phyloP scores from a whole-genome alignment of 2,888 invertebrate genomes.

The Cheilosia grossa region DNA sequence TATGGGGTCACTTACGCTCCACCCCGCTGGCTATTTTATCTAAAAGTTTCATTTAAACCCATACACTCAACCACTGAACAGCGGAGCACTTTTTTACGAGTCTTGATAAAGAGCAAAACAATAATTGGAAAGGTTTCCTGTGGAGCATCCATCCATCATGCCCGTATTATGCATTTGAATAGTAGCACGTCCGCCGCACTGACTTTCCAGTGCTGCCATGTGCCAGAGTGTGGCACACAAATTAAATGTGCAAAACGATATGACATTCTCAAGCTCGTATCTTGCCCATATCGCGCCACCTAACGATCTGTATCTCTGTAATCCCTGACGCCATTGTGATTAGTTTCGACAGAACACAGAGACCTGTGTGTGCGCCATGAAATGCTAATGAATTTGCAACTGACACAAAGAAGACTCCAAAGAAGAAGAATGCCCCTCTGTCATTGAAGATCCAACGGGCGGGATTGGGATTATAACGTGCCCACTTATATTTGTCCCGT shows the following conservation, averaged over 20 bases:
- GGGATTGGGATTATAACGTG: slow-evolving; percentile 36
- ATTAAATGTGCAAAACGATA: slow-evolving; percentile 68
- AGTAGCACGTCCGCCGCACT: slow-evolving; percentile 42
- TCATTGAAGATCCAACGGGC: slow-evolving; percentile 13
- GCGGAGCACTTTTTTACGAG: neutral
- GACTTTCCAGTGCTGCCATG: slow-evolving; percentile 28
- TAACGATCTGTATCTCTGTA: slow-evolving; percentile 34
- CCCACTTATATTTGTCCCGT: slow-evolving; percentile 26
- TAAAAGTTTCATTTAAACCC: slow-evolving; percentile 9
- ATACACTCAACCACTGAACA: slow-evolving; percentile 2
- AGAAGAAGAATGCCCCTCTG: slow-evolving; percentile 10
- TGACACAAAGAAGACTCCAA: slow-evolving; percentile 22
- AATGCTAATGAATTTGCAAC: slow-evolving; percentile 66
- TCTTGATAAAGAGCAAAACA: slow-evolving; percentile 11
- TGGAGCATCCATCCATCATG: slow-evolving; percentile 50
- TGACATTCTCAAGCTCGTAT: slow-evolving; percentile 59
- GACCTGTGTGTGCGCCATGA: slow-evolving; percentile 10
- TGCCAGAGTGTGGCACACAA: slow-evolving; percentile 46
- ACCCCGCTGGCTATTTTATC: slow-evolving; percentile 25
- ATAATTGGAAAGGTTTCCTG: slow-evolving; percentile 70
- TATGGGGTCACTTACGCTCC: slow-evolving; percentile 11
- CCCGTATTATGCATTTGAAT: slow-evolving; percentile 56
- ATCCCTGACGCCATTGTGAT: slow-evolving; percentile 47
- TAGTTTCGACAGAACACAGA: slow-evolving; percentile 13
- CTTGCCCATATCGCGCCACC: slow-evolving; percentile 49